A percentile compares a stretch with the other conserved stretches of the same genome.
Conservation (phyloP, 1,140 invertebrate species). For the Heliothis subflexa region DNA sequence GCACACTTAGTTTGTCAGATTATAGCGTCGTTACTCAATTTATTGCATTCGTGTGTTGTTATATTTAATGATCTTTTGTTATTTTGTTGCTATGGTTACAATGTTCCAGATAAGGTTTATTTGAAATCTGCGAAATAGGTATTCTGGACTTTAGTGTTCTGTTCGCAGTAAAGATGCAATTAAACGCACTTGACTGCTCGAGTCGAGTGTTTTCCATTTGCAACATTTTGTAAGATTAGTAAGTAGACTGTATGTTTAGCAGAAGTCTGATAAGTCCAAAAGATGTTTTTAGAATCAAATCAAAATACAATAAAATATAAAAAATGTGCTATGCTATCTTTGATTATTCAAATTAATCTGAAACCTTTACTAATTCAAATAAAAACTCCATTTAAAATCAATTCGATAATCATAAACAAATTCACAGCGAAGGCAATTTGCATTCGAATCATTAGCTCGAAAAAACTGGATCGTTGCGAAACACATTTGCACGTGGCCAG, state of each 20-base stretch:
- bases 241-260: neutral
- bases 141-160: slow-evolving; percentile 41
- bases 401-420: neutral
- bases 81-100: slow-evolving; percentile 28
- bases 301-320: no score
- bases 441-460: slow-evolving; percentile 28
- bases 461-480: neutral
- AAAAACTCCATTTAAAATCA: neutral
- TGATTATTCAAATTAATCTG: no score
- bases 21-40: slow-evolving; percentile 59
- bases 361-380: no score
- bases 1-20: slow-evolving; percentile 70
- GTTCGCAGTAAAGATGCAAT: slow-evolving; percentile 62
- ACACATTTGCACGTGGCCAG: slow-evolving; percentile 36
- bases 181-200: slow-evolving; percentile 52
- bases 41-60: slow-evolving; percentile 60
- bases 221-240: slow-evolving; percentile 32
- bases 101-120: slow-evolving; percentile 46
- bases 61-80: slow-evolving; percentile 52
- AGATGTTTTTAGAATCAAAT: no score
- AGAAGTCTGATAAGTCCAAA: no score
- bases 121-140: slow-evolving; percentile 38
- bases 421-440: neutral
- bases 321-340: no score
- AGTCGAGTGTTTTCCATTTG: slow-evolving; percentile 34